phyloP scores from a whole-genome alignment of 1,140 invertebrate genomes.

The Hyles vespertilio region DNA sequence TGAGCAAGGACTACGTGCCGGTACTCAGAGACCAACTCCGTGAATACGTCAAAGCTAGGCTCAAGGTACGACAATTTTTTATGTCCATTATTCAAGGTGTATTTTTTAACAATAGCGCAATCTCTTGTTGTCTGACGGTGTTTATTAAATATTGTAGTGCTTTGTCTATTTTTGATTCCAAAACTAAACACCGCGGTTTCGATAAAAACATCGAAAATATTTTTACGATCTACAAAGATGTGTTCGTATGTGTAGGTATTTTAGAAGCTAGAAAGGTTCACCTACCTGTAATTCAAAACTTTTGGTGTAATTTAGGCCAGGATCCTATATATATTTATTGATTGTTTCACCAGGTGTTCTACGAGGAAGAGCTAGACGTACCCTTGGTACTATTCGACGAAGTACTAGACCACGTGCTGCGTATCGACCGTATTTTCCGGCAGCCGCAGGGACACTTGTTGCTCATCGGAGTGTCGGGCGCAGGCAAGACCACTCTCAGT shows the following conservation, averaged over 20 bases:
- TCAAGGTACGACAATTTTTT: constrained; percentile 81
- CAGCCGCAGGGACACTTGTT: constrained; percentile 98
- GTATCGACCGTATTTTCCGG: constrained; percentile 99
- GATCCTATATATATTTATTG: neutral
- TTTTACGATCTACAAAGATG: too few relatives aligned
- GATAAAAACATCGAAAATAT: too few relatives aligned
- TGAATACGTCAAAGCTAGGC: constrained; percentile 96
- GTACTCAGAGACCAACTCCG: constrained; percentile 96
- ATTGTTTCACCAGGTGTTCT: constrained; percentile 87
- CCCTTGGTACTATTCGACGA: constrained; percentile 99
- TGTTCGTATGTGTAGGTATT: too few relatives aligned
- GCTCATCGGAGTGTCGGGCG: constrained; percentile 97
- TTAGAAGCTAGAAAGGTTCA: too few relatives aligned
- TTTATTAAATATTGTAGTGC: too few relatives aligned
- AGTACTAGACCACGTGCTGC: constrained; percentile 97
- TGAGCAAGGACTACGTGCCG: constrained; percentile 98
- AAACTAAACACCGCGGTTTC: too few relatives aligned
- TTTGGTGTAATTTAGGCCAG: too few relatives aligned
- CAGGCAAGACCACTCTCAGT: constrained; percentile 98
- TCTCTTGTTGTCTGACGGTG: too few relatives aligned
- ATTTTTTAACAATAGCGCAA: too few relatives aligned
- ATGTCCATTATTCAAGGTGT: too few relatives aligned
- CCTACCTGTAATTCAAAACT: too few relatives aligned
- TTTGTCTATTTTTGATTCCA: too few relatives aligned
- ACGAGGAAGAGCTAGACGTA: constrained; percentile 99